A percentile compares a stretch with the other conserved stretches of the same genome.
phyloP scores from a whole-genome alignment of 2,888 invertebrate genomes.

The Limenitis camilla region DNA sequence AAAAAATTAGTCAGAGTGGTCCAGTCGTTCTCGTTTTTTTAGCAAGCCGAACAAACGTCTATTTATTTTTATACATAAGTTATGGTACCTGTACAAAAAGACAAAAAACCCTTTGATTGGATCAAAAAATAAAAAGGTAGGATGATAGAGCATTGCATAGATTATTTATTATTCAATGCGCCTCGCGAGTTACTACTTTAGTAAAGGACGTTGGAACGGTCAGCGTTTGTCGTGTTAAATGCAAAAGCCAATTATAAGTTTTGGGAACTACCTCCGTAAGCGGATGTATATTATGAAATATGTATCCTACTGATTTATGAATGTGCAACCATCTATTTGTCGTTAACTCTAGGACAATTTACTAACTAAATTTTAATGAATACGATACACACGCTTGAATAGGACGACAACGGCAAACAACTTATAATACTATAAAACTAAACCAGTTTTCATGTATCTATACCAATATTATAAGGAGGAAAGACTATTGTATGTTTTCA shows the following conservation, averaged over 20 bases:
- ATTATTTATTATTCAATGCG: slow-evolving; percentile 4
- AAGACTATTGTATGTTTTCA: too few relatives aligned
- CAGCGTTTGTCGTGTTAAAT: slow-evolving; percentile 8
- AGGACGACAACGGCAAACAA: too few relatives aligned
- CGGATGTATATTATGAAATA: slow-evolving; percentile 6
- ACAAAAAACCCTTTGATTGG: too few relatives aligned
- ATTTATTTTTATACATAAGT: too few relatives aligned
- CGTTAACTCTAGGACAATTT: not conserved
- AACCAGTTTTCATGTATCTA: too few relatives aligned
- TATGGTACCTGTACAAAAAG: too few relatives aligned
- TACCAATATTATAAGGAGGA: too few relatives aligned
- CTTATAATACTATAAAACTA: too few relatives aligned
- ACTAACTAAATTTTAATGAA: not conserved
- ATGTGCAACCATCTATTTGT: not conserved
- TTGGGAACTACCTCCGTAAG: slow-evolving; percentile 1
- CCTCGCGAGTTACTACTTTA: not conserved
- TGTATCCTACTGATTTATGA: not conserved
- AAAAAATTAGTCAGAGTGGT: too few relatives aligned
- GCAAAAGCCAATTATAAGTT: slow-evolving; percentile 10
- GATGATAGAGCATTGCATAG: not conserved
- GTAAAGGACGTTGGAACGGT: not conserved
- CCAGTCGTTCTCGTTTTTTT: too few relatives aligned
- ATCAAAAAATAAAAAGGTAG: not conserved
- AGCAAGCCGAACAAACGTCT: too few relatives aligned
- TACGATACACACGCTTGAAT: too few relatives aligned